A percentile compares a stretch with the other conserved stretches of the same genome.
Conservation (phyloP, 2,113 vertebrate genomes). For the Cercocebus atys region DNA sequence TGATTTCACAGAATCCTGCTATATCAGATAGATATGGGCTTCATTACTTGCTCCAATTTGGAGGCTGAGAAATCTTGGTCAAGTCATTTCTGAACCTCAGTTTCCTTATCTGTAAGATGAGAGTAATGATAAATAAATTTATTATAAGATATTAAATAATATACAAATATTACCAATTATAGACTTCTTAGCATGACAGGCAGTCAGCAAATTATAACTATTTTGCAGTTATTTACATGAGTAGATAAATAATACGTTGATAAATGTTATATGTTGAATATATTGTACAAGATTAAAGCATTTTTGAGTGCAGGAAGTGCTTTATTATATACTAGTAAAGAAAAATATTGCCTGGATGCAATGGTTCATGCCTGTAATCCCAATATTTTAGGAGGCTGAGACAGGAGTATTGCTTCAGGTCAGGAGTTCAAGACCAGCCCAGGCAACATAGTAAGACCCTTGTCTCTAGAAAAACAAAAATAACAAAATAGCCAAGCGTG, state of each 20-base stretch:
- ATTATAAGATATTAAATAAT: not conserved
- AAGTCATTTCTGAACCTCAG: not conserved
- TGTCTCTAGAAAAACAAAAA: no score
- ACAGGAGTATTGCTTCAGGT: no score
- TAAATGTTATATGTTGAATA: constrained; percentile 13
- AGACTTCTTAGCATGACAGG: constrained; percentile 1
- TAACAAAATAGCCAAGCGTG: no score
- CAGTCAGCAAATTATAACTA: constrained; percentile 9
- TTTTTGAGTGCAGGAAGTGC: not conserved
- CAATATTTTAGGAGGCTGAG: no score
- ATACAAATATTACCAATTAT: not conserved
- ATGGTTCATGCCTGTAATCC: no score
- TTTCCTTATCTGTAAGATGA: not conserved
- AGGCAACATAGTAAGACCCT: no score
- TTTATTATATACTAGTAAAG: not conserved
- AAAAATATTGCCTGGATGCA: not conserved
- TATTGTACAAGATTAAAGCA: not conserved
- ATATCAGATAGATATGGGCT: not conserved
- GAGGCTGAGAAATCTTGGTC: not conserved
- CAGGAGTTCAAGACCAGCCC: no score
- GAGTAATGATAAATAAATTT: not conserved
- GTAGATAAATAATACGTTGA: constrained; percentile 16
- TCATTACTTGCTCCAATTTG: not conserved
- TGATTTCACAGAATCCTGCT: not conserved
- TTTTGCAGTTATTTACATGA: constrained; percentile 19